Evolutionary conservation across 1,140 invertebrate species (phyloP).

Genomic region (Elysia chlorotica): DNA sequence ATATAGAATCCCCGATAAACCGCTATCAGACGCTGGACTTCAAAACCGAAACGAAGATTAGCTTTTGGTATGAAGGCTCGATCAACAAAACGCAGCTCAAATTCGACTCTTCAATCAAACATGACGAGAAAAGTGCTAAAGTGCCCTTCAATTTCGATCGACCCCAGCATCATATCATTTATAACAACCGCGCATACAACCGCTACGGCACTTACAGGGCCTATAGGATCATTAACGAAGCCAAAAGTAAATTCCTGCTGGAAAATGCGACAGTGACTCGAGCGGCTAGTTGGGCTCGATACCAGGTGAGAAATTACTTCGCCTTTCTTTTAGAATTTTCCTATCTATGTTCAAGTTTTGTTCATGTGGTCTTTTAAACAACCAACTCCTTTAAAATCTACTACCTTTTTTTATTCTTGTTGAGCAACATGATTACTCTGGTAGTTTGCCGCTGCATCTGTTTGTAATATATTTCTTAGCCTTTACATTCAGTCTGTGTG

Average conservation of each 20-base stretch:
- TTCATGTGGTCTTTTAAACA: no score
- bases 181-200: slow-evolving; percentile 34
- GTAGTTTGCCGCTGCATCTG: no score
- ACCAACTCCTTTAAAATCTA: no score
- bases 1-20: slow-evolving; percentile 44
- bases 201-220: slow-evolving; percentile 37
- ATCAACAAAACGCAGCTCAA: slow-evolving; percentile 39
- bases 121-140: slow-evolving; percentile 36
- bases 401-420: no score
- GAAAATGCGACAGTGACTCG: slow-evolving; percentile 34
- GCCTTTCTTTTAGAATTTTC: no score
- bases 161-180: slow-evolving; percentile 42
- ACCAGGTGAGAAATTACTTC: slow-evolving; percentile 27
- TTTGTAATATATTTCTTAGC: no score
- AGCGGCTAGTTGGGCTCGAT: slow-evolving; percentile 48
- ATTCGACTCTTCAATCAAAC: slow-evolving; percentile 27
- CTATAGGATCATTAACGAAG: slow-evolving; percentile 45
- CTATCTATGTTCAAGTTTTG: no score
- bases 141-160: slow-evolving; percentile 27
- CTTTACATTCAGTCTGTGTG: no score
- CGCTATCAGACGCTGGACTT: slow-evolving; percentile 49
- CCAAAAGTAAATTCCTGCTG: slow-evolving; percentile 41
- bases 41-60: slow-evolving; percentile 25
- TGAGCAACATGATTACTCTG: no score
- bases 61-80: slow-evolving; percentile 33